phyloP scores from a whole-genome alignment of 2,797 vertebrate species.

The Lithobates sylvaticus region DNA sequence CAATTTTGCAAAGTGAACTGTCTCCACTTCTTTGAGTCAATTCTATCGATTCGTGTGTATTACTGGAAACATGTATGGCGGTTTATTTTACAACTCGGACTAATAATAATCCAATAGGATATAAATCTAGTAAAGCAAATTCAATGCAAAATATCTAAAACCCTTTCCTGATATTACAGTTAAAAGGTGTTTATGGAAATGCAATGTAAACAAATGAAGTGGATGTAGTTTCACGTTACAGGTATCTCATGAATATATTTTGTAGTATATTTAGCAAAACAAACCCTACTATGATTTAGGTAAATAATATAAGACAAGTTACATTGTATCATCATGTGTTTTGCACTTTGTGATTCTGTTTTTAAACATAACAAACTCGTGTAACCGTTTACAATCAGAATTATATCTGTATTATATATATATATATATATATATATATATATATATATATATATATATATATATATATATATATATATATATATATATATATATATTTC shows the following conservation, averaged over 20 bases:
- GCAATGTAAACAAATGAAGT: background rate
- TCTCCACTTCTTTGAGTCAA: too few relatives aligned
- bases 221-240: too few relatives aligned
- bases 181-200: too few relatives aligned
- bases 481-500: too few relatives aligned
- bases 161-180: too few relatives aligned
- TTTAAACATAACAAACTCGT: background rate
- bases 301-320: background rate
- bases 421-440: too few relatives aligned
- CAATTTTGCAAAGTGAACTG: too few relatives aligned
- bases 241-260: background rate
- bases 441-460: too few relatives aligned
- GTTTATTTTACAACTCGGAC: background rate
- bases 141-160: background rate
- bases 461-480: too few relatives aligned
- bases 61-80: background rate
- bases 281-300: background rate
- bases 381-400: background rate
- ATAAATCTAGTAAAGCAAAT: background rate
- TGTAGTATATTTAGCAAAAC: background rate
- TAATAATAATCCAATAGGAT: background rate
- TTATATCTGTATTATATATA: background rate
- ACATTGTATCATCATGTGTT: background rate
- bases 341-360: background rate
- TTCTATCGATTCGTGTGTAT: too few relatives aligned